Conservation (phyloP, 2,797 vertebrate genomes). For the Loris lydekkerianus region DNA sequence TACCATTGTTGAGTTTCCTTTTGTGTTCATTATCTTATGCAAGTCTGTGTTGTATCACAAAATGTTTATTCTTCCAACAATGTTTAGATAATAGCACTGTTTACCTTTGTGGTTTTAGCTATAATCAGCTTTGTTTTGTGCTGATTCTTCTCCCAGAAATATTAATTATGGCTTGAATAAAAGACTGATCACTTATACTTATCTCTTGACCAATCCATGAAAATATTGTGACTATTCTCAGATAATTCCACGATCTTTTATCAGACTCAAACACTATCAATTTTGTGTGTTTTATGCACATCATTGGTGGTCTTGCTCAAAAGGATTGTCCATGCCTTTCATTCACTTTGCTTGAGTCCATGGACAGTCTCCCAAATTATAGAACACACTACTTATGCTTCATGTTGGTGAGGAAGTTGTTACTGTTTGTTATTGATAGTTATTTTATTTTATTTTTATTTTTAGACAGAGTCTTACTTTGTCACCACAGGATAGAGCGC, state of each 20-base stretch:
- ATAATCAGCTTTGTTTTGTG: neutral
- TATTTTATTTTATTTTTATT: no score
- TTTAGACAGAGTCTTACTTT: no score
- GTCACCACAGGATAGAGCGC: no score
- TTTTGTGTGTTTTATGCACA: neutral
- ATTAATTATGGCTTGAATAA: neutral
- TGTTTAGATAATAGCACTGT: neutral
- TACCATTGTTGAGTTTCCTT: neutral
- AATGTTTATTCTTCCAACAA: neutral
- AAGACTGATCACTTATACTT: neutral
- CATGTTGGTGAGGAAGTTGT: neutral
- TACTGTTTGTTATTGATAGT: neutral
- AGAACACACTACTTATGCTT: neutral
- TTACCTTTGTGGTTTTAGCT: neutral
- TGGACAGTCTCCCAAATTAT: neutral
- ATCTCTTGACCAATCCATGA: neutral
- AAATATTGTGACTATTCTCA: constrained; percentile 19
- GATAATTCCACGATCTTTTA: neutral
- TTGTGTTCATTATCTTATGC: neutral
- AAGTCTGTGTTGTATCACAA: neutral
- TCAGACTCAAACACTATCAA: neutral
- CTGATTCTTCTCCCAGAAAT: constrained; percentile 27
- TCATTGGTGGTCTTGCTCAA: neutral
- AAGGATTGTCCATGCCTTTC: neutral
- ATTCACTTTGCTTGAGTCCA: neutral